Percentiles rank a stretch among this genome's conserved stretches.
Conservation (phyloP, 2,888 invertebrate genomes). For the Mesochorus sp. region DNA sequence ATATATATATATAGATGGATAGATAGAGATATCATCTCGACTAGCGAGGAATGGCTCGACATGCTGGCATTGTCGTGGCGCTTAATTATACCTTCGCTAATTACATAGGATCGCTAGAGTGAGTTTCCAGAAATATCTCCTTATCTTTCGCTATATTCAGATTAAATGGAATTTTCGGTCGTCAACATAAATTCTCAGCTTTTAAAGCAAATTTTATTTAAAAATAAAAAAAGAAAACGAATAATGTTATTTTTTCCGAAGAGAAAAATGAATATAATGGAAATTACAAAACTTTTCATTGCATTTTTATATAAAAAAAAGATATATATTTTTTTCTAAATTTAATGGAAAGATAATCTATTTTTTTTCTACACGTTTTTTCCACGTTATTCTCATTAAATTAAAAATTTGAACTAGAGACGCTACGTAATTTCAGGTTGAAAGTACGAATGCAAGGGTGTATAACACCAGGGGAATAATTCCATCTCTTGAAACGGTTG, state of each 20-base stretch:
- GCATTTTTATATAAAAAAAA: too few species aligned
- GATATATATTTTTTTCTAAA: too few species aligned
- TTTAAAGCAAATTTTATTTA: background rate
- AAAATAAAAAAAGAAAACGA: background rate
- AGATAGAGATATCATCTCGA: background rate
- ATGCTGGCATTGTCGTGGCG: background rate
- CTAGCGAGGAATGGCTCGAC: background rate
- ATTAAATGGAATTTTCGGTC: slow-evolving; percentile 1
- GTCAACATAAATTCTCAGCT: background rate
- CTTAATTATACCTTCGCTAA: slow-evolving; percentile 23
- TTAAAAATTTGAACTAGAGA: too few species aligned
- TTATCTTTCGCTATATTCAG: background rate
- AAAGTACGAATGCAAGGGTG: too few species aligned
- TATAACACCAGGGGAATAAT: too few species aligned
- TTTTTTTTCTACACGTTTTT: too few species aligned
- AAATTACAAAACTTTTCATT: background rate
- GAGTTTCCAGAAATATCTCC: slow-evolving; percentile 7
- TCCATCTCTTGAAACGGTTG: too few species aligned
- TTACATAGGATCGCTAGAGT: background rate
- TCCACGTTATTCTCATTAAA: too few species aligned
- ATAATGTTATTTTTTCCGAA: background rate
- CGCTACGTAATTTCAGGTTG: too few species aligned
- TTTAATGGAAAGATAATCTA: too few species aligned
- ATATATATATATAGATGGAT: background rate
- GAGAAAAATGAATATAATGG: background rate